Base-by-base conservation (phyloP, 2,797 vertebrate species). In the Melanotaenia nigrans region DNA sequence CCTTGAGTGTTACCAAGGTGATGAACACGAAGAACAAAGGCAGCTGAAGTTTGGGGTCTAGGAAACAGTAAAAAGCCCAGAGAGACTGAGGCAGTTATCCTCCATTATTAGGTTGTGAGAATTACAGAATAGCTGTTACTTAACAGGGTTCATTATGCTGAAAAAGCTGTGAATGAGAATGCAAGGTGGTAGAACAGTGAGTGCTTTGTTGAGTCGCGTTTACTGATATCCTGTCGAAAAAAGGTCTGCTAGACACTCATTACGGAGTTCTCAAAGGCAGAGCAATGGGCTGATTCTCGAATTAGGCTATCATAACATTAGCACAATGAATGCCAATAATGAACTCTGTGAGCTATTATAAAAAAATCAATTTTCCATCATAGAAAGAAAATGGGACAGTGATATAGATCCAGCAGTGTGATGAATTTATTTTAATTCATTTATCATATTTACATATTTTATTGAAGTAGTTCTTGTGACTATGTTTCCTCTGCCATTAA, bases 111-210 rank as follows among this genome's bases (percentile, higher is more conserved):
- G 68, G 60, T 66, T 79, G 49, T 61, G 42, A 49, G 57, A 69
- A 71, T 79, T 78, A 80, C 81, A 80, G 66, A 77, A 82, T 66
- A 68, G 75, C 76, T 86, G 81, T 87, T 88, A 84, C 72, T 87
- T 85, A 85, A 58, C 66, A 65, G 71, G 72, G 51, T 73, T 81
- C 77, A 84, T 84, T 86, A 86, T 65, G 61, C 62, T 81, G 62
- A 47, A 66, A 77, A 87, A 59, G 65, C 62, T 75, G 47, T 24
- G 58, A 82, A 61, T 45, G 65, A 64, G 61, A 28, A n/a, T 8
- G 47, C 33, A 71, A 68, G 69, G 58, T 60, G 38, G 40, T 51
- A 61, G 62, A 75, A 16, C 35, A 36, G 57, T 2, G 25, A 60
- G 71, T 35, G 60, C 73, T 86, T 84, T 76, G 84, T 87, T 47